Evolutionary conservation across 1,140 invertebrate genomes (phyloP), one percentile per base, ranked within the genome.

Genomic region (Oncopodura yosiiana): DNA sequence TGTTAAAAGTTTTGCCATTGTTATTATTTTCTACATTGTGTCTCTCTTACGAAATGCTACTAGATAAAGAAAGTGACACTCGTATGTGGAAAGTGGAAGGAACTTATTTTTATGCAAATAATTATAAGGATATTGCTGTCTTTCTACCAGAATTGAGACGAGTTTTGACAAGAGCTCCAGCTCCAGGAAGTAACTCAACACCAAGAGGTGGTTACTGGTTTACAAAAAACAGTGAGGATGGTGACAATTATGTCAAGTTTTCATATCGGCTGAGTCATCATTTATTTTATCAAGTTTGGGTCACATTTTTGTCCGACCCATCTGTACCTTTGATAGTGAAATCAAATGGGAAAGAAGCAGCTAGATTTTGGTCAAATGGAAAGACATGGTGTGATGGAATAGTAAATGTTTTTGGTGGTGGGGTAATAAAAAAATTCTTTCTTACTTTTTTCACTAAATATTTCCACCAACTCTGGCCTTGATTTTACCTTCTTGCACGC

Each of bases 341-440:
- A 19, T 30, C 37, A 16, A 27, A 30, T 18, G 39, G 51, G 5
- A 38, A 53, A 46, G 14, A 39, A 30, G 19, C 55, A 14, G 58
- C 38, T 1, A 39, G 19, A 8, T 60, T 50, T 27, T 55, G 52
- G 48, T 54, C 51, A 11, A 42, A 60, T 51, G 58, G 58, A 8
- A 39, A 44, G 39, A 23, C 32, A 19, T 60, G 58, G 58, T 60
- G 58, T 52, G 58, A 60, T 34, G 58, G 52, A 8, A 30, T 60
- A n/a, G 21, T 60, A 18, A 38, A 37, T 21, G 19, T 60, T 14
- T n/a, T n/a, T n/a, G n/a, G n/a, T n/a, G n/a, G n/a, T n/a, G n/a
- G n/a, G n/a, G n/a, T n/a, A n/a, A n/a, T n/a, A n/a, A n/a, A n/a
- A n/a, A n/a, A n/a, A n/a, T n/a, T n/a, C n/a, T n/a, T n/a, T n/a